phyloP scores from a whole-genome alignment of 2,113 vertebrate species.

The Lampris megalopsis region DNA sequence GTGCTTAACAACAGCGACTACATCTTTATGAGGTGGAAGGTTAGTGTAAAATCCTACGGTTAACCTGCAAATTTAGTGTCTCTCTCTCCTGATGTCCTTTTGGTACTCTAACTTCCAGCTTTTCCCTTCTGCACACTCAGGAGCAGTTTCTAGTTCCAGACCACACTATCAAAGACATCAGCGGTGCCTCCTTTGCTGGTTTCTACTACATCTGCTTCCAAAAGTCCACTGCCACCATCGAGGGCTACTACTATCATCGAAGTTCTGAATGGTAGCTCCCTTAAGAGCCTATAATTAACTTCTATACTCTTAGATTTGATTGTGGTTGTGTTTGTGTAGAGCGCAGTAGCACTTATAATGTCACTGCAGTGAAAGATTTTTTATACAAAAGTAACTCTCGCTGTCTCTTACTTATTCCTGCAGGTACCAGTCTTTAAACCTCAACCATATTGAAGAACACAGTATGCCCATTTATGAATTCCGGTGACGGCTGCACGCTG shows the following conservation, averaged over 20 bases:
- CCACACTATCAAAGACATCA: constrained; percentile 99
- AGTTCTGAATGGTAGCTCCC: constrained; percentile 94
- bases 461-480: constrained; percentile 97
- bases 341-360: not conserved
- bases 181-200: constrained; percentile 97
- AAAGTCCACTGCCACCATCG: constrained; percentile 97
- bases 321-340: no score
- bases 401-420: not conserved
- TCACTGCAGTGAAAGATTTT: not conserved
- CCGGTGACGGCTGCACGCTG: constrained; percentile 86
- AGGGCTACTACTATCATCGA: constrained; percentile 98
- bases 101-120: not conserved
- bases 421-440: constrained; percentile 98
- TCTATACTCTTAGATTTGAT: not conserved
- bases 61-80: no score
- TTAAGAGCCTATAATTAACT: not conserved
- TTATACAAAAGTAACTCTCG: not conserved
- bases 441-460: constrained; percentile 94
- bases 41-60: constrained; percentile 62
- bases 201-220: constrained; percentile 99
- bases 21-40: constrained; percentile 99
- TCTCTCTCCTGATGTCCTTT: not conserved
- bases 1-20: constrained; percentile 94
- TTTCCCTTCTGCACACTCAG: constrained; percentile 69
- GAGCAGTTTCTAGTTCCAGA: constrained; percentile 98